Evolutionary conservation across 2,797 vertebrate genomes (phyloP).

Genomic region (Mormyrops attenuatus): DNA sequence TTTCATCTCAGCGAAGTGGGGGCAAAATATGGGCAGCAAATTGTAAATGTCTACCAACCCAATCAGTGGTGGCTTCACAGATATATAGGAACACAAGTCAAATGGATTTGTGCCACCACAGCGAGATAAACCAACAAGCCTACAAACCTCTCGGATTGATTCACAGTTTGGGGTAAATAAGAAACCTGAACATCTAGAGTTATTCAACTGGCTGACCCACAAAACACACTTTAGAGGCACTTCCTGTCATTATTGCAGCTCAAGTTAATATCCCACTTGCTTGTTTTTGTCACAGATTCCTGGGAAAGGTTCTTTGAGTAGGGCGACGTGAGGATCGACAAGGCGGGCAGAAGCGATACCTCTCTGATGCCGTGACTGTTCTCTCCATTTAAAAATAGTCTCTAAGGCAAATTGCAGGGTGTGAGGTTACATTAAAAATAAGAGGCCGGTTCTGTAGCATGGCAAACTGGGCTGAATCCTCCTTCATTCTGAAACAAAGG

Average conservation of each 20-base stretch:
- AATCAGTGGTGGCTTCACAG: background rate
- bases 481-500: background rate
- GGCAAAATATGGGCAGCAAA: background rate
- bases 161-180: background rate
- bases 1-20: background rate
- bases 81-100: background rate
- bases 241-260: background rate
- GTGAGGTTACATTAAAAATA: background rate
- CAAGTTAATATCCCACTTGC: background rate
- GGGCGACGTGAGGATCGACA: background rate
- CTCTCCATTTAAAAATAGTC: background rate
- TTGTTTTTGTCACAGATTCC: slow-evolving; percentile 3
- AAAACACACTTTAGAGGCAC: slow-evolving; percentile 12
- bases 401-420: background rate
- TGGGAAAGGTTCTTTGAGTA: slow-evolving; percentile 1
- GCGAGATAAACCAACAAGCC: background rate
- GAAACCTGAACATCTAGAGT: background rate
- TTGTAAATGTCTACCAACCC: background rate
- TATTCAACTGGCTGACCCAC: background rate
- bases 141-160: background rate
- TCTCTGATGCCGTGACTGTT: background rate
- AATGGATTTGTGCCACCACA: slow-evolving; percentile 2
- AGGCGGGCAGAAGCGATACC: background rate
- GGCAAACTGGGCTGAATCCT: background rate
- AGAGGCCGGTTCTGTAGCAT: background rate